Percentiles rank a stretch among this genome's conserved stretches.
phyloP scores from a whole-genome alignment of 2,113 vertebrate genomes.

The Pseudopodoces humilis region DNA sequence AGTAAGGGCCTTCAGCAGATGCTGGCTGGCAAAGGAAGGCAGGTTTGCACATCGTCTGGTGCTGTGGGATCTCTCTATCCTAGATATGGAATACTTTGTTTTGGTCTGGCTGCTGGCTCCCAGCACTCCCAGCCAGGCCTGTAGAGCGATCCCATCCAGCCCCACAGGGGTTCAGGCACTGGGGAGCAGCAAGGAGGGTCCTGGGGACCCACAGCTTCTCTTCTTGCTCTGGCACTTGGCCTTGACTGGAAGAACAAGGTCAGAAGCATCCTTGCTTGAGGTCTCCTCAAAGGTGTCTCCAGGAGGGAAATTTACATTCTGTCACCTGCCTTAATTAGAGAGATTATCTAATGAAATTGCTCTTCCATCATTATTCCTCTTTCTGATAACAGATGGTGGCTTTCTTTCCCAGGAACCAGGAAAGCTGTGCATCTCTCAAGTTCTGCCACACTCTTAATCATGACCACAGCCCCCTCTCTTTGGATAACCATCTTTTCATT shows the following conservation, averaged over 20 bases:
- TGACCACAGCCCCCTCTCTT: neutral
- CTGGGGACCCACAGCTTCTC: neutral
- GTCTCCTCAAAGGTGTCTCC: neutral
- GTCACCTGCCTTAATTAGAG: neutral
- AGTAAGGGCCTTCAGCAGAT: neutral
- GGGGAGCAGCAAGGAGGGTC: neutral
- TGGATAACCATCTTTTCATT: neutral
- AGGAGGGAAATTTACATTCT: neutral
- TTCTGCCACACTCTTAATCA: neutral
- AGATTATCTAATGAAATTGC: neutral
- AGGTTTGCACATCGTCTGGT: neutral
- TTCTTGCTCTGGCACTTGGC: neutral
- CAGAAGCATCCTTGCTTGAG: neutral
- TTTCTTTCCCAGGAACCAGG: neutral
- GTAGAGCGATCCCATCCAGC: neutral
- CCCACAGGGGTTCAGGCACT: neutral
- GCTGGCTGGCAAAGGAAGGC: neutral
- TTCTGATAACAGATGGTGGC: conserved; percentile 11
- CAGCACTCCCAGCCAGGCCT: neutral
- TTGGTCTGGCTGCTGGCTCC: neutral
- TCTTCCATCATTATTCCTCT: neutral
- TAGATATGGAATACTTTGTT: neutral
- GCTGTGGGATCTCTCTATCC: neutral
- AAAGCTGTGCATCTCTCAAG: neutral
- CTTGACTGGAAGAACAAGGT: conserved; percentile 1